phyloP scores from a whole-genome alignment of 2,888 invertebrate species.

The Pilophorus perplexus region DNA sequence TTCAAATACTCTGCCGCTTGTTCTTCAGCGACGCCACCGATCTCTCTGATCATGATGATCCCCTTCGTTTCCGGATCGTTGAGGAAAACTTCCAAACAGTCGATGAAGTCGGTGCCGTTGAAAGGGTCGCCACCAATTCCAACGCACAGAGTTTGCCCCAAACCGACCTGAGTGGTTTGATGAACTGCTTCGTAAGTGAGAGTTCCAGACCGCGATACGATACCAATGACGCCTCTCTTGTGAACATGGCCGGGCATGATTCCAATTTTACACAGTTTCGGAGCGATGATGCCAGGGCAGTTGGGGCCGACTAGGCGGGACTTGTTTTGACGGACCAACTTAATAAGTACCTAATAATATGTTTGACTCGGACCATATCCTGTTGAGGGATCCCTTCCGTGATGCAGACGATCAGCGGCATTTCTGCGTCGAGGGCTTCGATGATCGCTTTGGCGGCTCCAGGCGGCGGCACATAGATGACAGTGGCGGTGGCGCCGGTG shows the following conservation, averaged over 20 bases:
- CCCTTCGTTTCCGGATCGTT: constrained; percentile 91
- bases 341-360: too few relatives aligned
- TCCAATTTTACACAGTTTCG: constrained; percentile 95
- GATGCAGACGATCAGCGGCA: constrained; percentile 95
- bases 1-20: constrained; percentile 87
- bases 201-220: constrained; percentile 96
- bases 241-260: constrained; percentile 99
- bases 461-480: constrained; percentile 96
- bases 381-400: constrained; percentile 99
- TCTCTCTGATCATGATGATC: constrained; percentile 98
- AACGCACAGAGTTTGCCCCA: constrained; percentile 95
- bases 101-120: constrained; percentile 99
- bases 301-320: constrained; percentile 95
- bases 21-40: constrained; percentile 97
- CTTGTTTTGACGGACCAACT: constrained; percentile 79
- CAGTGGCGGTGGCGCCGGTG: constrained; percentile 86
- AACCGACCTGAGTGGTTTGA: constrained; percentile 87
- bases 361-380: constrained; percentile 99
- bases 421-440: constrained; percentile 94
- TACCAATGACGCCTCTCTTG: constrained; percentile 85
- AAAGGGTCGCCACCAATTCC: constrained; percentile 99
- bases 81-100: constrained; percentile 94
- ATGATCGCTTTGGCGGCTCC: constrained; percentile 85
- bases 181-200: constrained; percentile 98
- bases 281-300: constrained; percentile 98